Evolutionary conservation across 2,888 invertebrate species (phyloP).

Genomic region (Rapana venosa): DNA sequence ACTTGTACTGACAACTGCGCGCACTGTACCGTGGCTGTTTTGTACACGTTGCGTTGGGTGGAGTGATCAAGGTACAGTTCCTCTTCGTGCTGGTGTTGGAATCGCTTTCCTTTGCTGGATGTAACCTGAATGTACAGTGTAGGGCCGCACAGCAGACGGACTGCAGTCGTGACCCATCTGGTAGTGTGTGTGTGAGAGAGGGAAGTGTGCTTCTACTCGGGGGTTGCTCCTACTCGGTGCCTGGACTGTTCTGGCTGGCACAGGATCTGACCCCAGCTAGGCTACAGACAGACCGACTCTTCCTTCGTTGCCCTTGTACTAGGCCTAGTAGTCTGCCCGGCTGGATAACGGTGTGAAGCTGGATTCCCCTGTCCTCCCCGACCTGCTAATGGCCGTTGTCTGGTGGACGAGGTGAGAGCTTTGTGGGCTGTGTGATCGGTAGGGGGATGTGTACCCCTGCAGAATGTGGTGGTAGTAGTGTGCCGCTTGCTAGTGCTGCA

Average conservation of each 20-base stretch:
- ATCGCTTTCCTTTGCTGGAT: not conserved
- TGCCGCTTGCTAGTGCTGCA: not conserved
- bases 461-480: not conserved
- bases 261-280: conserved; percentile 1
- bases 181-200: not conserved
- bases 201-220: not conserved
- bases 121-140: not conserved
- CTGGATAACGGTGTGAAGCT: not conserved
- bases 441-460: not conserved
- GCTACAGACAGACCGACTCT: not conserved
- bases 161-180: conserved; percentile 15
- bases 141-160: not conserved
- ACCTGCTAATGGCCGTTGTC: too few species aligned
- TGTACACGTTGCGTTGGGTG: too few species aligned
- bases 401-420: too few species aligned
- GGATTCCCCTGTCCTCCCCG: too few species aligned
- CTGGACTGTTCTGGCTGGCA: not conserved
- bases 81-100: not conserved
- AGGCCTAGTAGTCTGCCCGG: not conserved
- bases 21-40: not conserved
- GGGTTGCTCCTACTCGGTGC: too few species aligned
- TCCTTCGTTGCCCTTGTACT: too few species aligned
- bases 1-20: not conserved
- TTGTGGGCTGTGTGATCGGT: too few species aligned
- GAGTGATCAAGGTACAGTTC: too few species aligned